Conservation (phyloP, 2,113 vertebrate genomes). For the Tympanuchus pallidicinctus region DNA sequence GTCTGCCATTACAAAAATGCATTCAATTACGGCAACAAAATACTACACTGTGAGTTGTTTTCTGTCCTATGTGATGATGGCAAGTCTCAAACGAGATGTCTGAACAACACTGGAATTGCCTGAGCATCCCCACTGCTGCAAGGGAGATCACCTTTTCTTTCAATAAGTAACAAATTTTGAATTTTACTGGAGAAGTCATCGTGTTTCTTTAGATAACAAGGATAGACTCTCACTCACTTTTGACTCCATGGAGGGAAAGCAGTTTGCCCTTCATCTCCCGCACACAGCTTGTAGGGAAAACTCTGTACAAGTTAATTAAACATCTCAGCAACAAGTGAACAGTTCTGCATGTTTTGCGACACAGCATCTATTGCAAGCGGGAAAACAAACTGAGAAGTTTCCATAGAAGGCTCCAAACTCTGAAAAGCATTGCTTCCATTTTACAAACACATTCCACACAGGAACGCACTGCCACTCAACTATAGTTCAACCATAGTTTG, state of each 20-base stretch:
- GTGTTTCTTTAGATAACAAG: not conserved
- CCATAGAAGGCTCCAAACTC: not conserved
- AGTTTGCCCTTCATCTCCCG: not conserved
- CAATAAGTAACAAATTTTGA: too few species aligned
- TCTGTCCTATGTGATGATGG: not conserved
- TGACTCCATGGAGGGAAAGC: not conserved
- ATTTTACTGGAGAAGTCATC: not conserved
- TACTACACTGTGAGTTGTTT: not conserved
- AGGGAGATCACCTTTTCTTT: not conserved
- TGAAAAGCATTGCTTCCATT: not conserved
- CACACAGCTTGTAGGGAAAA: not conserved
- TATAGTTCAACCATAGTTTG: too few species aligned
- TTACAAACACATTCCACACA: not conserved
- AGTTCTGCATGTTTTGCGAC: not conserved
- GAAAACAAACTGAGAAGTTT: not conserved
- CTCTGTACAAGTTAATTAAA: not conserved
- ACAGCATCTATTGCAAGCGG: not conserved
- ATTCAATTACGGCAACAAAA: not conserved
- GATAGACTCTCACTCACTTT: not conserved
- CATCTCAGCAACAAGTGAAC: constrained; percentile 24
- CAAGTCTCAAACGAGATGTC: not conserved
- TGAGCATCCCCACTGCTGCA: not conserved
- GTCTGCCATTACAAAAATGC: not conserved
- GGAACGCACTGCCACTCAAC: not conserved
- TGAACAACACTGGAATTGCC: not conserved